Evolutionary conservation across 1,140 invertebrate genomes (phyloP), one percentile per base, ranked within the genome.

Genomic region (Solenopsis fugax): DNA sequence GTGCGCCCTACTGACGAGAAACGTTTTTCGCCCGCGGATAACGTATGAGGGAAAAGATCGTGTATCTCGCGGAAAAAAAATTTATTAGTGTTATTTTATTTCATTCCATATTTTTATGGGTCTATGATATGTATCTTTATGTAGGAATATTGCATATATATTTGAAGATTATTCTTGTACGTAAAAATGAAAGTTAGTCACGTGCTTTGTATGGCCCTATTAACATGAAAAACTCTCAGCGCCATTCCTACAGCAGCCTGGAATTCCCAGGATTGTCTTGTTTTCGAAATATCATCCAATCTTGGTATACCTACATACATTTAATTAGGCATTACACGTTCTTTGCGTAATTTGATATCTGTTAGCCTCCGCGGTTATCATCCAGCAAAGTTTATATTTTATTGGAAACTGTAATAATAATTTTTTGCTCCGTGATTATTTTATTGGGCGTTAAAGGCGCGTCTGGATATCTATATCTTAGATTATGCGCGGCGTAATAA

Each of bases 211-310:
- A 29, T 18, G 13, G 13, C 12, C 3, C 18, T 54, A 13, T 16
- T 80, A 52, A 80, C 48, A 37, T 29, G 58, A 77, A 62, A 77
- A 64, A 77, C 5, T 45, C 56, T 77, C 58, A n/a, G 21, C 75
- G 16, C 41, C 16, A 16, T 16, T 81, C 21, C 48, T 18, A 4
- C 37, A 13, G 10, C 54, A 10, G 1, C n/a, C 9, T 41, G 4
- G 13, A 54, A 69, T 71, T 81, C 77, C 34, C 77, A 81, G 48
- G 62, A 81, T 73, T 72, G 80, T 73, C 45, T 82, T 56, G 37
- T 82, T 82, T 82, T 82, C 67, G 80, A 82, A 82, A 82, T 67
- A 80, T 72, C 56, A 64, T 34, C 18, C 37, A 62, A 21, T 45
- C 65, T 45, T 18, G 37, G 52, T 58, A 65, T 29, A n/a, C 41